Conservation (phyloP, 1,140 invertebrate genomes). For the Microplitis demolitor region DNA sequence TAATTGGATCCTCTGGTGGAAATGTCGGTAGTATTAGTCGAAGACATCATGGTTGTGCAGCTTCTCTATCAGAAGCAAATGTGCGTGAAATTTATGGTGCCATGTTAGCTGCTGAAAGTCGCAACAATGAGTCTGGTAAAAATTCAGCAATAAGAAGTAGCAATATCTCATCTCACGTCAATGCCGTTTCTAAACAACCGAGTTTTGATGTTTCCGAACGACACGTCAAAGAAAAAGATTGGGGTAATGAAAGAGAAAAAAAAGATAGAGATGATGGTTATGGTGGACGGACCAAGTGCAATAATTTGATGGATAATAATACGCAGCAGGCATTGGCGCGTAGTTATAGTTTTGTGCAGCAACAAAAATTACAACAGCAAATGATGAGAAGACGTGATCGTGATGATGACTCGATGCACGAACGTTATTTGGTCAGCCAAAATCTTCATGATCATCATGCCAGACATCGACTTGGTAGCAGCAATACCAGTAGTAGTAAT, state of each 20-base stretch:
- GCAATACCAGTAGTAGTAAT: constrained; percentile 46
- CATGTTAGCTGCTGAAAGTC: constrained; percentile 37
- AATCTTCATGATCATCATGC: constrained; percentile 40
- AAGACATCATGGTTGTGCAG: constrained; percentile 51
- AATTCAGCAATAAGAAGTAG: constrained; percentile 35
- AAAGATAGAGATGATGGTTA: constrained; percentile 48
- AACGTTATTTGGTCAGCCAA: constrained; percentile 71
- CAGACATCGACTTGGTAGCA: constrained; percentile 48
- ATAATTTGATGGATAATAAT: constrained; percentile 38
- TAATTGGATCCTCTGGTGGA: constrained; percentile 2
- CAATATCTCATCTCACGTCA: constrained; percentile 28
- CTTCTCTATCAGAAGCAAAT: constrained; percentile 54
- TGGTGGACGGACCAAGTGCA: constrained; percentile 47
- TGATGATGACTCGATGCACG: constrained; percentile 80
- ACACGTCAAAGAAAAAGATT: constrained; percentile 29
- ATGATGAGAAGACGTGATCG: constrained; percentile 58
- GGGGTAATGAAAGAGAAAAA: constrained; percentile 42
- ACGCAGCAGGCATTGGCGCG: constrained; percentile 59
- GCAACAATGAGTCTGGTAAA: constrained; percentile 46
- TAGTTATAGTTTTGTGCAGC: constrained; percentile 78
- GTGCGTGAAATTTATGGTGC: constrained; percentile 53
- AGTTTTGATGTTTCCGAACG: constrained; percentile 55
- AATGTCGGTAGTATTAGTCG: constrained; percentile 55
- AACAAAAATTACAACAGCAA: constrained; percentile 58
- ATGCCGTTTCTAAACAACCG: constrained; percentile 55